A percentile compares a stretch with the other conserved stretches of the same genome.
Evolutionary conservation across 2,113 vertebrate species (phyloP).

Genomic region (Pycnonotus jocosus): DNA sequence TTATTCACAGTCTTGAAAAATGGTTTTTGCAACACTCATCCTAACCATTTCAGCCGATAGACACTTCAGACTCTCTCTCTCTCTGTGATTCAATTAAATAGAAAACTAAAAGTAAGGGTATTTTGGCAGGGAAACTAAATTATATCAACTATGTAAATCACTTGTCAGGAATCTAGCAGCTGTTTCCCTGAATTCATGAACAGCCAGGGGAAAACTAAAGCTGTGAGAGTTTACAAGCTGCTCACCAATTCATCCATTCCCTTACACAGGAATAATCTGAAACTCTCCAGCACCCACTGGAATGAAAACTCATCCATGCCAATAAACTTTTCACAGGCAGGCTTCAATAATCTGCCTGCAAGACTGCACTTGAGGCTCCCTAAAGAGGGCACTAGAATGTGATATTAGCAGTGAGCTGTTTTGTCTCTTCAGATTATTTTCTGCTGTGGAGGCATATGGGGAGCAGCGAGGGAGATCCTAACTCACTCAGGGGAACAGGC

Average conservation of each 20-base stretch:
- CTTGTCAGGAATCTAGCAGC: conserved; percentile 33
- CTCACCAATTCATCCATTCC: not conserved
- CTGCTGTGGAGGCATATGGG: not conserved
- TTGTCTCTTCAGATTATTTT: not conserved
- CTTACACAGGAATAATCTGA: not conserved
- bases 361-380: not conserved
- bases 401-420: not conserved
- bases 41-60: not conserved
- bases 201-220: conserved; percentile 43
- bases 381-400: not conserved
- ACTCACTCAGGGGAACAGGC: not conserved
- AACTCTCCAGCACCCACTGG: not conserved
- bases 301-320: conserved; percentile 3
- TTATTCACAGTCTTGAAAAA: not conserved
- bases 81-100: conserved; percentile 21
- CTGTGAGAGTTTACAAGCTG: conserved; percentile 14
- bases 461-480: not conserved
- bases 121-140: conserved; percentile 44
- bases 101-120: conserved; percentile 2
- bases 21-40: not conserved
- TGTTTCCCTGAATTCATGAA: conserved; percentile 37
- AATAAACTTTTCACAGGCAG: not conserved
- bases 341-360: not conserved
- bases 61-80: not conserved
- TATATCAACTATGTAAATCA: conserved; percentile 23